Evolutionary conservation across 2,888 invertebrate species (phyloP).

Genomic region (Perizoma affinitatum): DNA sequence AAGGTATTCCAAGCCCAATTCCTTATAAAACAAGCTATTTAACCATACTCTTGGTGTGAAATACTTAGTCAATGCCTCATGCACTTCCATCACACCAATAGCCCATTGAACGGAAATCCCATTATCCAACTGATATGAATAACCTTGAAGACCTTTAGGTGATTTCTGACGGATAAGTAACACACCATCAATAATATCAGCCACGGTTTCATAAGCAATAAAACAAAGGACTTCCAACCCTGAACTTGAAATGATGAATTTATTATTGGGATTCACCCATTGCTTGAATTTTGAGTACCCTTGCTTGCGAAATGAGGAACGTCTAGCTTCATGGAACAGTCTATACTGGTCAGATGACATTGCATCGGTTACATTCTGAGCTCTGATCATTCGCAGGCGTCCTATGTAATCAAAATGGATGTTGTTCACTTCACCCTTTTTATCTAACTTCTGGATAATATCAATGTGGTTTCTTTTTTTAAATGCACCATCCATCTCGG

Average conservation of each 20-base stretch:
- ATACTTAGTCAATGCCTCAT: constrained; percentile 91
- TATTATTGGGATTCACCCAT: constrained; percentile 86
- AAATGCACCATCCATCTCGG: constrained; percentile 59
- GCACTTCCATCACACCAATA: constrained; percentile 92
- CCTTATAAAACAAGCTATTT: constrained; percentile 77
- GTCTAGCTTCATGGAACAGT: constrained; percentile 91
- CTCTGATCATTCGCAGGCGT: constrained; percentile 84
- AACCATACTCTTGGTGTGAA: constrained; percentile 85
- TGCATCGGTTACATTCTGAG: constrained; percentile 81
- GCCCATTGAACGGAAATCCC: constrained; percentile 76
- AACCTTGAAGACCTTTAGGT: not conserved
- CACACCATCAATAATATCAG: constrained; percentile 93
- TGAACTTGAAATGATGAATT: constrained; percentile 84
- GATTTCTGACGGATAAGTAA: constrained; percentile 90
- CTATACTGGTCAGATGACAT: constrained; percentile 86
- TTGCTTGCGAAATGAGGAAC: constrained; percentile 87
- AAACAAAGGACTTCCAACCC: constrained; percentile 92
- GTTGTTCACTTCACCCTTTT: constrained; percentile 81
- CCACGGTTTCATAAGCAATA: constrained; percentile 95
- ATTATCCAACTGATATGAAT: not conserved
- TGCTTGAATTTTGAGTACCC: constrained; percentile 83
- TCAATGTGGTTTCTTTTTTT: constrained; percentile 73
- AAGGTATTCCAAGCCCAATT: constrained; percentile 73
- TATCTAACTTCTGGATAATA: constrained; percentile 81
- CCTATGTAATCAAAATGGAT: constrained; percentile 83